Evolutionary conservation across 2,888 invertebrate genomes (phyloP).

Genomic region (Tachina grossa): DNA sequence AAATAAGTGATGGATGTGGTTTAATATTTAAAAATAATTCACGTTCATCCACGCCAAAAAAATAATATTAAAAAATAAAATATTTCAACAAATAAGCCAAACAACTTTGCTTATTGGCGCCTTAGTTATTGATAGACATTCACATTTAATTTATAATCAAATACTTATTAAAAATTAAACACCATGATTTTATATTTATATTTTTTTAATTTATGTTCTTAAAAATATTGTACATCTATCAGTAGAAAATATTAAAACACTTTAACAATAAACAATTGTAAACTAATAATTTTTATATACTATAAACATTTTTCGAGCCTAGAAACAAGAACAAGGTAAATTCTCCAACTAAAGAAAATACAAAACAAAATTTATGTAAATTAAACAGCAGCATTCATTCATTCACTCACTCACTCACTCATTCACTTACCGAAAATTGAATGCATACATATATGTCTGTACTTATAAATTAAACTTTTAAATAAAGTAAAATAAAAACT

Average conservation of each 20-base stretch:
- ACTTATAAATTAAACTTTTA: not conserved
- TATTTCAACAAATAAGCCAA: no score
- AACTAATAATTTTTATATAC: constrained; percentile 25
- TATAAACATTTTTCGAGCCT: constrained; percentile 19
- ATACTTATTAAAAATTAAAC: not conserved
- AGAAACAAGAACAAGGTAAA: constrained; percentile 21
- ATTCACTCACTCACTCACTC: no score
- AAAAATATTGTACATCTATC: not conserved
- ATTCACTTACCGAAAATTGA: not conserved
- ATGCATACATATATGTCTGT: constrained; percentile 4
- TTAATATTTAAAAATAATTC: no score
- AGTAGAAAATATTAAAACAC: not conserved
- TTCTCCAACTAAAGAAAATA: constrained; percentile 11
- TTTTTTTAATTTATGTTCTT: constrained; percentile 8
- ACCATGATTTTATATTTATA: not conserved
- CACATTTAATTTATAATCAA: not conserved
- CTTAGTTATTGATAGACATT: no score
- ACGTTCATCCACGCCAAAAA: no score
- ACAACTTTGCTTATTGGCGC: no score
- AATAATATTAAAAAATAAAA: no score
- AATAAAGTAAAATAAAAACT: constrained; percentile 16
- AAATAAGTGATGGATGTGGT: no score
- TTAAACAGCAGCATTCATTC: constrained; percentile 23
- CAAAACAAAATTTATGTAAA: constrained; percentile 39
- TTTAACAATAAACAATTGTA: constrained; percentile 20